phyloP scores from a whole-genome alignment of 2,113 vertebrate species.

The Paramisgurnus dabryanus region DNA sequence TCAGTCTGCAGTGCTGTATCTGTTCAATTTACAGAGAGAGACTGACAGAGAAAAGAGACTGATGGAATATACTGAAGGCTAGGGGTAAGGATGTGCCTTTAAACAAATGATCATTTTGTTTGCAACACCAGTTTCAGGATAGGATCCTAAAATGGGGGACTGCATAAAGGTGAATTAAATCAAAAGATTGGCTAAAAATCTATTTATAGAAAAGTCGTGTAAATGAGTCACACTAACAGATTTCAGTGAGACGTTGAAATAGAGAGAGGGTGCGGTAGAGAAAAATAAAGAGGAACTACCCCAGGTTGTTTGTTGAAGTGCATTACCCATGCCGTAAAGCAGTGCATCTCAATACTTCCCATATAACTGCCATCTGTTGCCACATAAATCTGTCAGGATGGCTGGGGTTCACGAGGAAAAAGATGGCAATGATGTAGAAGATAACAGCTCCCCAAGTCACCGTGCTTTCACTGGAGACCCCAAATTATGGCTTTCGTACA shows the following conservation, averaged over 20 bases:
- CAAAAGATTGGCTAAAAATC: conserved; percentile 39
- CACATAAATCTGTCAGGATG: conserved; percentile 90
- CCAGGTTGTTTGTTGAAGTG: conserved; percentile 93
- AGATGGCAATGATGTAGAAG: conserved; percentile 71
- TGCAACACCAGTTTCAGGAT: neutral
- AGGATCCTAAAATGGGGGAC: neutral
- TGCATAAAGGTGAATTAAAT: neutral
- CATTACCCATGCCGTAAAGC: conserved; percentile 97
- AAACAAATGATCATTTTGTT: neutral
- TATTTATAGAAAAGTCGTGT: conserved; percentile 77
- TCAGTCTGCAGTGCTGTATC: conserved; percentile 56
- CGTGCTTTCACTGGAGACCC: conserved; percentile 47
- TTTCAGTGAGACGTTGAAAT: conserved; percentile 27
- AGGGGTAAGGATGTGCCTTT: neutral
- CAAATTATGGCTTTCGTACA: conserved; percentile 14
- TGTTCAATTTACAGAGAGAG: conserved; percentile 2
- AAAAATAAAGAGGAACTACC: conserved; percentile 60
- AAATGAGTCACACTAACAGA: conserved; percentile 69
- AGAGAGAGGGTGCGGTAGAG: conserved; percentile 61
- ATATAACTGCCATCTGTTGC: conserved; percentile 95
- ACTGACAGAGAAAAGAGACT: neutral
- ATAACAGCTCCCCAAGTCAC: conserved; percentile 59
- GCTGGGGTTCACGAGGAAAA: conserved; percentile 77
- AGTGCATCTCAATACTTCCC: conserved; percentile 94
- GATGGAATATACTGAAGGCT: neutral